A percentile compares a stretch with the other conserved stretches of the same genome.
Conservation (phyloP, 2,888 invertebrate genomes). For the Eilema caniola region DNA sequence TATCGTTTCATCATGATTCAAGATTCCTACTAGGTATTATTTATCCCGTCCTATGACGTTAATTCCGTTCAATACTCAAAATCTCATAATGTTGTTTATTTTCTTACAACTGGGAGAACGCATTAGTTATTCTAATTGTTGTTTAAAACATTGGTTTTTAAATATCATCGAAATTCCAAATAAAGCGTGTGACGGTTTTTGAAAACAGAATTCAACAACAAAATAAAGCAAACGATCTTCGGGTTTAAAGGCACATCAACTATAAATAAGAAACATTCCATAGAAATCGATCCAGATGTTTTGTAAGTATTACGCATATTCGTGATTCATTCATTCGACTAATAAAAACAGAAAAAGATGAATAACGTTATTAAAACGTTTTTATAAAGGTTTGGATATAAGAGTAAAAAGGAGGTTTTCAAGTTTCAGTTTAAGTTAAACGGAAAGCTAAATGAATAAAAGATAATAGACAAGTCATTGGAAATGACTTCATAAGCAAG, state of each 20-base stretch:
- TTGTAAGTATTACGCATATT: slow-evolving; percentile 11
- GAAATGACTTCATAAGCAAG: neutral
- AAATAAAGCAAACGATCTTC: neutral
- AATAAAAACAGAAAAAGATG: slow-evolving; percentile 9
- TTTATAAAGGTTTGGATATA: neutral
- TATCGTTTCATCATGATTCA: no score
- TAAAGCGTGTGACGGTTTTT: neutral
- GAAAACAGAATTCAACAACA: neutral
- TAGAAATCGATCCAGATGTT: slow-evolving; percentile 20
- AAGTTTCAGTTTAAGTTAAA: neutral
- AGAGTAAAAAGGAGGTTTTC: neutral
- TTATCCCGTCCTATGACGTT: no score
- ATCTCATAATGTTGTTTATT: neutral
- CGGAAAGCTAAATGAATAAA: neutral
- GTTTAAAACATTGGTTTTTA: no score
- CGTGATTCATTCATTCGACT: slow-evolving; percentile 9
- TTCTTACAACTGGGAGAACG: no score
- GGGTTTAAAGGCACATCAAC: neutral
- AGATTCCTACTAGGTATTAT: no score
- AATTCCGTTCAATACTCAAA: no score
- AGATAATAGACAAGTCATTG: neutral
- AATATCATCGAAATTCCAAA: neutral
- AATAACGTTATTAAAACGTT: neutral
- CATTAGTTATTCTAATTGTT: no score
- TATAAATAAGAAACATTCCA: slow-evolving; percentile 19